These are phyloP conservation scores for Novumbra hubbsi DNA, from an alignment of 2,797 vertebrate genomes.

Conservation along the genomic window DNA sequence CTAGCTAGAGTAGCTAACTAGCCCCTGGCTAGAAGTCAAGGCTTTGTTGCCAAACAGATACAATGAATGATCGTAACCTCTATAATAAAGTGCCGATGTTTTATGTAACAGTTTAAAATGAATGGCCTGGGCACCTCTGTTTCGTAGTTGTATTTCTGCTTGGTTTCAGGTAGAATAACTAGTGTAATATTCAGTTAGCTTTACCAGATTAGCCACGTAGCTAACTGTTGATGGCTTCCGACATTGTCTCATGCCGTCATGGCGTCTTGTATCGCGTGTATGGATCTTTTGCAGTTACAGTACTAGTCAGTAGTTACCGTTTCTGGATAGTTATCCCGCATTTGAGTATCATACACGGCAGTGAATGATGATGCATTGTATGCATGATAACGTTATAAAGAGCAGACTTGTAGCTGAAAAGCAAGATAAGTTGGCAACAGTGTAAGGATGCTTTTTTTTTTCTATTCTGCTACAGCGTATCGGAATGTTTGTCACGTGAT, in stretches of 20 bases:
- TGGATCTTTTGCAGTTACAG: neutral
- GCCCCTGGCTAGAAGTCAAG: neutral
- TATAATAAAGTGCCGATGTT: neutral
- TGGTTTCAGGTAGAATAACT: neutral
- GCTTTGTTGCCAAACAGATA: neutral
- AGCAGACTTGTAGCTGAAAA: neutral
- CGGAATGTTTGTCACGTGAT: constrained; percentile 30
- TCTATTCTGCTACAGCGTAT: constrained; percentile 5
- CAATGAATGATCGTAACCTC: neutral
- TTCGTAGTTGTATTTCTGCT: neutral
- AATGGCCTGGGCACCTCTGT: neutral
- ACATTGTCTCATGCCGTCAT: constrained; percentile 4
- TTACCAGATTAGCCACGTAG: neutral
- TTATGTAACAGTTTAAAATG: neutral
- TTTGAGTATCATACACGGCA: neutral
- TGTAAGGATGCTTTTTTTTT: constrained; percentile 13
- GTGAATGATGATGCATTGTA: neutral
- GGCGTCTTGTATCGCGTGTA: neutral
- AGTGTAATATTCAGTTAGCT: neutral
- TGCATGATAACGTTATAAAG: neutral
- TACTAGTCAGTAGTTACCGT: neutral
- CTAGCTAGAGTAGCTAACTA: constrained; percentile 55
- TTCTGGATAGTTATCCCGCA: neutral
- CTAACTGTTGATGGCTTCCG: neutral
- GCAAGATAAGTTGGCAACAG: neutral